Evolutionary conservation across 2,888 invertebrate genomes (phyloP), one percentile per base, ranked within the genome.

Genomic region (Lepidocyrtoides sp.): DNA sequence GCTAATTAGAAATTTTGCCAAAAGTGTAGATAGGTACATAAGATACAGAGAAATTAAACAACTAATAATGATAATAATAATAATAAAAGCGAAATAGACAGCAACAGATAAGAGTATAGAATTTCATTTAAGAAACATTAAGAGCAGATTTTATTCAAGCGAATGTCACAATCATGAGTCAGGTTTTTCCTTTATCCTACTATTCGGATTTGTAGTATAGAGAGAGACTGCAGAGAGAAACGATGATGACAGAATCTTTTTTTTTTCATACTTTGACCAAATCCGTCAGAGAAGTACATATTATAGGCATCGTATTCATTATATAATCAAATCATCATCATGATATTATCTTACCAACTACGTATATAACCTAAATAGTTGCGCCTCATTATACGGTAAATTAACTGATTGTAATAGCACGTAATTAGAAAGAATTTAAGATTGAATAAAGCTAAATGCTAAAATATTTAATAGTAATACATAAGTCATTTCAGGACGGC

Each of bases 211-310:
- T n/a, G 23, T 36, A 23, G 32, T 57, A n/a, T 12, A 75, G 83
- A 51, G 29, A n/a, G 5, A 75, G 89, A 54, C 54, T 90, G 91
- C 91, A 91, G 91, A 91, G 91, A 91, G 91, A 91, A 91, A 91
- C 91, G 87, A 66, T 63, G 81, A 81, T 63, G 81, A 81, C 36
- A 90, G 69, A 69, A 63, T 82, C 66, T 1, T 23, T 75, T 5
- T 36, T 75, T 8, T n/a, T 44, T 0, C 41, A 72, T 44, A n/a
- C n/a, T n/a, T n/a, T n/a, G n/a, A n/a, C n/a, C n/a, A 23, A 23
- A 10, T 41, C 14, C 57, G 51, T 72, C 36, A 36, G 23, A 41
- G 17, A 29, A 82, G 1, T 48, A 66, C 32, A 66, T 66, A 48
- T 3, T 12, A 41, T 17, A 32, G 8, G 2, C 20, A 29, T 63